phyloP scores from a whole-genome alignment of 2,113 vertebrate genomes.

The Colaptes auratus region DNA sequence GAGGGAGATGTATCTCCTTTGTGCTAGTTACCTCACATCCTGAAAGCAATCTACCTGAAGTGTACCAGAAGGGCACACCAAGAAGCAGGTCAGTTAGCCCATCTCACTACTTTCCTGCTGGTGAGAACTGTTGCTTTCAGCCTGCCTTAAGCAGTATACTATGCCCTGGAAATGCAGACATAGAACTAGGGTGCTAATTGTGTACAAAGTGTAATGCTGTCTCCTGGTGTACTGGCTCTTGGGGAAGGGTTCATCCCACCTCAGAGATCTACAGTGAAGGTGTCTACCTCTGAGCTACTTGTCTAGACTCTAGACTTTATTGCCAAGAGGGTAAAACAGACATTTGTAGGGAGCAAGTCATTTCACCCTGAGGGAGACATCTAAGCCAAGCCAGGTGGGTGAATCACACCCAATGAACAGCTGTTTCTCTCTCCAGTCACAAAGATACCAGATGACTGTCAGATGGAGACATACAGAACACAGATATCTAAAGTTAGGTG shows the following conservation, averaged over 20 bases:
- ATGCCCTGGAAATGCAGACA: neutral
- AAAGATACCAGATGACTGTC: slow-evolving; percentile 29
- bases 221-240: neutral
- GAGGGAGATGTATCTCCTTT: neutral
- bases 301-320: slow-evolving; percentile 36
- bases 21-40: neutral
- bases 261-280: neutral
- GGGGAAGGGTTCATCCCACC: neutral
- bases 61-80: neutral
- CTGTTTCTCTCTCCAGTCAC: neutral
- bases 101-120: neutral
- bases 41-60: neutral
- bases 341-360: neutral
- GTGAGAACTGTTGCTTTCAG: neutral
- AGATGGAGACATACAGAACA: neutral
- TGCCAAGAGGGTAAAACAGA: slow-evolving; percentile 22
- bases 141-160: neutral
- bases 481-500: neutral
- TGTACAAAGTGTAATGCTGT: neutral
- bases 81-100: neutral
- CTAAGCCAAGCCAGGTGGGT: slow-evolving; percentile 8
- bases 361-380: slow-evolving; percentile 28
- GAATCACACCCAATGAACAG: slow-evolving; percentile 39
- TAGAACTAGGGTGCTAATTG: neutral
- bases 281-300: slow-evolving; percentile 9